phyloP scores from a whole-genome alignment of 2,797 vertebrate genomes.

The Oreonectes daqikongensis region DNA sequence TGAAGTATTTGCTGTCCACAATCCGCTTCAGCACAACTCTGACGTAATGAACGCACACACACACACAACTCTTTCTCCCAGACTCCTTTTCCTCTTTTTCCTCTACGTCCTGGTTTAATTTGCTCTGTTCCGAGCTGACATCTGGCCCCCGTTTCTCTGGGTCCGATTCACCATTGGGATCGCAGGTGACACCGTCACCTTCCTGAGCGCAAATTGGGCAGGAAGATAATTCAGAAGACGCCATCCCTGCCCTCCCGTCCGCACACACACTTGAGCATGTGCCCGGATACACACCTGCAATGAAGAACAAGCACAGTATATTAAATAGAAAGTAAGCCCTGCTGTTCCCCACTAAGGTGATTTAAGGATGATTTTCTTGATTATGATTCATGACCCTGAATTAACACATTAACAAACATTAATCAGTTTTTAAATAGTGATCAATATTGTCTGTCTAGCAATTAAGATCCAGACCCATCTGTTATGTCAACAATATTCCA shows the following conservation, averaged over 20 bases:
- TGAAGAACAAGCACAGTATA: background rate
- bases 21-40: constrained; percentile 67
- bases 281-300: constrained; percentile 44
- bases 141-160: constrained; percentile 40
- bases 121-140: constrained; percentile 12
- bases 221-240: constrained; percentile 38
- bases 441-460: too few species aligned
- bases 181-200: constrained; percentile 40
- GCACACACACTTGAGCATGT: constrained; percentile 43
- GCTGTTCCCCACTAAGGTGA: too few species aligned
- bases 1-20: constrained; percentile 97
- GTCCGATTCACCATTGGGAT: constrained; percentile 44
- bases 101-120: constrained; percentile 23
- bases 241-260: constrained; percentile 17
- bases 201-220: constrained; percentile 46
- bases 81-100: background rate
- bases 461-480: too few species aligned
- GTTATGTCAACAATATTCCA: too few species aligned
- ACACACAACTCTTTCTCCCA: constrained; percentile 25
- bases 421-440: too few species aligned
- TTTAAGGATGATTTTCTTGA: too few species aligned
- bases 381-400: too few species aligned
- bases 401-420: too few species aligned
- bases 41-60: constrained; percentile 36
- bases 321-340: background rate